Conservation (phyloP, 2,797 vertebrate species). For the Thamnophis elegans region DNA sequence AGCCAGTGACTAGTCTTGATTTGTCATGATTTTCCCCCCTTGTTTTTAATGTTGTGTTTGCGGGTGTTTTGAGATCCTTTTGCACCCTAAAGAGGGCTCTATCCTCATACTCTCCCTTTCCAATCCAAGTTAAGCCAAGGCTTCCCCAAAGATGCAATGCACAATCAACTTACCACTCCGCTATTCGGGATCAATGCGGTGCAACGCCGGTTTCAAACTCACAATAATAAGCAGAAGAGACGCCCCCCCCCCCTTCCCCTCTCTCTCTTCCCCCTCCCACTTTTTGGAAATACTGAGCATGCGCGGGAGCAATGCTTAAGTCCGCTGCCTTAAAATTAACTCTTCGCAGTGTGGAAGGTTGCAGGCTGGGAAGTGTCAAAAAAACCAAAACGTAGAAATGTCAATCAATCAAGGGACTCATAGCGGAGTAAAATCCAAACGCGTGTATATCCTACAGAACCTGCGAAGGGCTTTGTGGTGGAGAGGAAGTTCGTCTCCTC, state of each 20-base stretch:
- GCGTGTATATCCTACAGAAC: neutral
- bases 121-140: neutral
- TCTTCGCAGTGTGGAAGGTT: neutral
- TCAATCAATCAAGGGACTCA: neutral
- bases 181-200: neutral
- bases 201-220: neutral
- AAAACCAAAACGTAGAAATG: no score
- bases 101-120: neutral
- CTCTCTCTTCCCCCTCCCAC: neutral
- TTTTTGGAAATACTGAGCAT: neutral
- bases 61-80: neutral
- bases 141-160: neutral
- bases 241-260: rapidly evolving
- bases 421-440: neutral
- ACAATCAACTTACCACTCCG: neutral
- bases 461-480: neutral
- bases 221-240: neutral
- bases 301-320: neutral
- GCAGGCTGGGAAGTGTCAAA: no score
- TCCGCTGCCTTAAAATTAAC: neutral
- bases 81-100: neutral
- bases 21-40: neutral
- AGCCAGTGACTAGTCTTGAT: neutral
- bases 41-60: neutral
- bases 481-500: neutral